Evolutionary conservation across 2,888 invertebrate genomes (phyloP).

Genomic region (Plebejus argus): DNA sequence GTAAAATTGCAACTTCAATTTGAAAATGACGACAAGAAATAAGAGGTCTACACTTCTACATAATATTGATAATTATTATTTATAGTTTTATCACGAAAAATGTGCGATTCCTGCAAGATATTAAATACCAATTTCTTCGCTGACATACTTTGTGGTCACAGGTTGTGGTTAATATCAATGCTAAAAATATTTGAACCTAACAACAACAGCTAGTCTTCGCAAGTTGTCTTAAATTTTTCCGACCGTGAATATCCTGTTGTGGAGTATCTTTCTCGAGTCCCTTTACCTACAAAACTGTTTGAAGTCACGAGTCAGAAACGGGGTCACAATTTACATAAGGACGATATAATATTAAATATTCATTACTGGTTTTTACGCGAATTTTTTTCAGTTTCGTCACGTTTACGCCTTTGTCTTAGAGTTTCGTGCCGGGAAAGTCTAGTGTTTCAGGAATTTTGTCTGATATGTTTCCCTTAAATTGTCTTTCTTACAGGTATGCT

Average conservation of each 20-base stretch:
- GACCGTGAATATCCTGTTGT: constrained; percentile 26
- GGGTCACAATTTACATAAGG: constrained; percentile 59
- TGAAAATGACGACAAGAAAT: no score
- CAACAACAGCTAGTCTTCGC: background rate
- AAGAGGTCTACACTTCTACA: no score
- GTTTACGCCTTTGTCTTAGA: constrained; percentile 32
- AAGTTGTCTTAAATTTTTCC: constrained; percentile 23
- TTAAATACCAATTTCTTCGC: background rate
- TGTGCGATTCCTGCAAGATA: no score
- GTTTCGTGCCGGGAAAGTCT: background rate
- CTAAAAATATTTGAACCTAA: background rate
- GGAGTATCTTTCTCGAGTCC: constrained; percentile 16
- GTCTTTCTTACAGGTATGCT: background rate
- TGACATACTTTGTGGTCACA: no score
- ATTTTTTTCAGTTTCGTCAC: constrained; percentile 45
- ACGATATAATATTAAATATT: constrained; percentile 60
- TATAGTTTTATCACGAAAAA: no score
- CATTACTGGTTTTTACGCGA: constrained; percentile 58
- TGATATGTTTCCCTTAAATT: background rate
- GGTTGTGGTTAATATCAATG: no score
- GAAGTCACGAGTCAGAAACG: constrained; percentile 44
- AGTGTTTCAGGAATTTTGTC: background rate
- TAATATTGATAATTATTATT: no score
- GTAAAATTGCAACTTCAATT: no score
- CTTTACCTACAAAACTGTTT: constrained; percentile 39